phyloP scores from a whole-genome alignment of 2,888 invertebrate genomes.

The Mycalesis mineus region DNA sequence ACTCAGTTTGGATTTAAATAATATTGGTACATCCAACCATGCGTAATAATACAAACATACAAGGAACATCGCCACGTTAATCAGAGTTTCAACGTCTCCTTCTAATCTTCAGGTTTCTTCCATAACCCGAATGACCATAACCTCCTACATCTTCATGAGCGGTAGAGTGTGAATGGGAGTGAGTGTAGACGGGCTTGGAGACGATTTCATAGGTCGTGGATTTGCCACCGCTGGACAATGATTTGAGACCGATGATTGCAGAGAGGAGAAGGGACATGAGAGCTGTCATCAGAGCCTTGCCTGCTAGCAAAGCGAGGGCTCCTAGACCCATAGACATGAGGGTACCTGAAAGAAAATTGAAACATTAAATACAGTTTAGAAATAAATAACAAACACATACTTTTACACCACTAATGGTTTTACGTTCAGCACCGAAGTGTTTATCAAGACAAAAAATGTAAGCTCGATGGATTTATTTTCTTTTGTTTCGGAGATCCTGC shows the following conservation, averaged over 20 bases:
- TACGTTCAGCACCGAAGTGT: no score
- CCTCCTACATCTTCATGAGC: slow-evolving; percentile 79
- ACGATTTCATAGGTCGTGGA: slow-evolving; percentile 91
- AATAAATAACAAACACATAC: not conserved
- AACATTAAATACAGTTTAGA: no score
- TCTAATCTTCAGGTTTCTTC: slow-evolving; percentile 53
- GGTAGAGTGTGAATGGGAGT: slow-evolving; percentile 79
- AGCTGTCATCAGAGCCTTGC: slow-evolving; percentile 90
- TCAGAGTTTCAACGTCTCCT: slow-evolving; percentile 40
- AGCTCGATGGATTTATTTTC: no score
- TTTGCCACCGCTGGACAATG: slow-evolving; percentile 83
- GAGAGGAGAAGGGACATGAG: slow-evolving; percentile 88
- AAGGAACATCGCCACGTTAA: not conserved
- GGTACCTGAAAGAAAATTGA: slow-evolving; percentile 75
- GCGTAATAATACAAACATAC: not conserved
- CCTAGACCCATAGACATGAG: slow-evolving; percentile 85
- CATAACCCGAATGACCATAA: slow-evolving; percentile 77
- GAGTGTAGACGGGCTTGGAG: slow-evolving; percentile 87
- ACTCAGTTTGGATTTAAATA: no score
- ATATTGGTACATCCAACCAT: no score
- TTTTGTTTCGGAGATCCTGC: no score
- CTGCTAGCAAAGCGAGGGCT: slow-evolving; percentile 86
- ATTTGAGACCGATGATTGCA: slow-evolving; percentile 86
- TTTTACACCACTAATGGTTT: no score
- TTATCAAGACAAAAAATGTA: no score